Conservation (phyloP, 2,113 vertebrate species). For the Agelaius tricolor region DNA sequence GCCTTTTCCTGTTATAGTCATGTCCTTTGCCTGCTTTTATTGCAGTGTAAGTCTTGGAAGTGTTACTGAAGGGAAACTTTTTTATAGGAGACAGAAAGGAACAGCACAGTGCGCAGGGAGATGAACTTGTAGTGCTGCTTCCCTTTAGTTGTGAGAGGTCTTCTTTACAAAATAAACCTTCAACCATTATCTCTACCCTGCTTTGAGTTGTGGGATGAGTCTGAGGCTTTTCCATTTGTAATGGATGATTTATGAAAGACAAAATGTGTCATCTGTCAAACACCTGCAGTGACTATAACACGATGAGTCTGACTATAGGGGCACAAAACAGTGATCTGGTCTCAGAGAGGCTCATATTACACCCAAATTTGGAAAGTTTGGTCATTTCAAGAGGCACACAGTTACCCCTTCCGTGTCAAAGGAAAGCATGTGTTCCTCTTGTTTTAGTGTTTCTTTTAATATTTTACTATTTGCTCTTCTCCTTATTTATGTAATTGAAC, state of each 20-base stretch:
- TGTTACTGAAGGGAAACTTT: background rate
- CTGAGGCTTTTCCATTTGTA: background rate
- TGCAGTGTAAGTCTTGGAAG: background rate
- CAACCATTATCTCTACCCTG: background rate
- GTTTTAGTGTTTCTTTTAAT: background rate
- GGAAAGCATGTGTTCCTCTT: background rate
- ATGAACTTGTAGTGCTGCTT: background rate
- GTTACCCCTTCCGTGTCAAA: background rate
- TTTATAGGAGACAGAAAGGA: background rate
- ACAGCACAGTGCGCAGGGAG: rapidly evolving
- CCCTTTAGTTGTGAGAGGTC: background rate
- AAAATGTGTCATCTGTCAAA: background rate
- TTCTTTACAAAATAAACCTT: background rate
- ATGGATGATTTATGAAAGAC: background rate
- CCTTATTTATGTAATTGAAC: background rate
- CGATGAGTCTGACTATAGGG: background rate
- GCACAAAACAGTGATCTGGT: background rate
- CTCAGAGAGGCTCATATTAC: background rate
- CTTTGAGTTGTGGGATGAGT: background rate
- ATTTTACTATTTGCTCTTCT: background rate
- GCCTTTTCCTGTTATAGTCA: background rate
- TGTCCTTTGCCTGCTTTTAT: background rate
- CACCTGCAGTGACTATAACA: background rate
- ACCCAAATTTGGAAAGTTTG: background rate
- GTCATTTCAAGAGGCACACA: background rate